Evolutionary conservation across 2,797 vertebrate genomes (phyloP).

Genomic region (Cheirogaleus major): DNA sequence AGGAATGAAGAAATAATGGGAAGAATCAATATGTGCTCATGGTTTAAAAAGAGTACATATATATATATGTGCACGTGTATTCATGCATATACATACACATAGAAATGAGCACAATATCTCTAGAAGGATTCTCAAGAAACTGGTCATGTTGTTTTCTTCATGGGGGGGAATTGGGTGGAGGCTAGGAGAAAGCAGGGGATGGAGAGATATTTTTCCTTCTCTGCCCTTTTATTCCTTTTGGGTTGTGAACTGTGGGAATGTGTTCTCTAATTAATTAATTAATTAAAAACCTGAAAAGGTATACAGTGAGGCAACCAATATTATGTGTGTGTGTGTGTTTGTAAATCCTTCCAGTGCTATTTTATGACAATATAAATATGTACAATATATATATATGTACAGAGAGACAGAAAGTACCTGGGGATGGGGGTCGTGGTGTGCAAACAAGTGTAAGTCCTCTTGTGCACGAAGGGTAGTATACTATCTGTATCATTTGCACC

Average conservation of each 20-base stretch:
- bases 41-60: neutral
- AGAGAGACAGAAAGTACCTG: neutral
- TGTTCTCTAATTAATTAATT: neutral
- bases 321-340: neutral
- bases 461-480: neutral
- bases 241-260: neutral
- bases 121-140: neutral
- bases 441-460: neutral
- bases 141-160: neutral
- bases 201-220: neutral
- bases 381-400: neutral
- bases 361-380: neutral
- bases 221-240: neutral
- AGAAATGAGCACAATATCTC: neutral
- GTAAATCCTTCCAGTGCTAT: neutral
- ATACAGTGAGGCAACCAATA: neutral
- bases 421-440: neutral
- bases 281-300: neutral
- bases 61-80: neutral
- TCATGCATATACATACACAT: neutral
- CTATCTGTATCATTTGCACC: neutral
- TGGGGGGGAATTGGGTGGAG: neutral
- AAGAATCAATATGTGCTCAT: neutral
- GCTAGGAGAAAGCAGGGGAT: neutral
- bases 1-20: neutral